phyloP scores from a whole-genome alignment of 2,797 vertebrate species.

The Lutra lutra region DNA sequence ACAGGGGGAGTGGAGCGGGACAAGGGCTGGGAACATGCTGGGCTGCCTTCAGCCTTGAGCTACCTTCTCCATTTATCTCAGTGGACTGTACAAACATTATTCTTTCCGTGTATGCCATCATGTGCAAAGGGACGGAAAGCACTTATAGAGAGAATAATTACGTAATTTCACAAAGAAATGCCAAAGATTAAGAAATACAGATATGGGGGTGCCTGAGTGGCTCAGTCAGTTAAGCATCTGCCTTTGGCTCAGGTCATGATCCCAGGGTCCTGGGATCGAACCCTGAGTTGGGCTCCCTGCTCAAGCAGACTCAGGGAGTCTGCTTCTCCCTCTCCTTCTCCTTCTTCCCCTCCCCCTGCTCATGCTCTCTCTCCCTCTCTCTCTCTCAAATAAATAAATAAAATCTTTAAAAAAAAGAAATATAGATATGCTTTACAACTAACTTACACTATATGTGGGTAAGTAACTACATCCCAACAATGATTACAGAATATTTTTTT shows the following conservation, averaged over 20 bases:
- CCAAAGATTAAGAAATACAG: background rate
- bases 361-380: background rate
- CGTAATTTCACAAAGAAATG: background rate
- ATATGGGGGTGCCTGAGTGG: background rate
- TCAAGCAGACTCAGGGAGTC: background rate
- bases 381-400: background rate
- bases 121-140: background rate
- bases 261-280: background rate
- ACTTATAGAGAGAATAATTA: background rate
- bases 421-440: background rate
- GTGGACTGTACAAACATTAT: too few relatives aligned
- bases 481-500: background rate
- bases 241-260: background rate
- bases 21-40: too few relatives aligned
- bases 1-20: rapidly evolving
- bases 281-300: background rate
- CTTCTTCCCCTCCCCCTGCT: background rate
- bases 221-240: background rate
- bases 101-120: background rate
- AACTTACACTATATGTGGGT: background rate
- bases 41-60: background rate
- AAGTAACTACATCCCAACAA: background rate
- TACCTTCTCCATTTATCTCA: background rate
- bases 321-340: background rate
- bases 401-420: background rate